These are phyloP conservation scores for Cnemophilus loriae DNA, from an alignment of 2,113 vertebrate species.

Conservation along the genomic window DNA sequence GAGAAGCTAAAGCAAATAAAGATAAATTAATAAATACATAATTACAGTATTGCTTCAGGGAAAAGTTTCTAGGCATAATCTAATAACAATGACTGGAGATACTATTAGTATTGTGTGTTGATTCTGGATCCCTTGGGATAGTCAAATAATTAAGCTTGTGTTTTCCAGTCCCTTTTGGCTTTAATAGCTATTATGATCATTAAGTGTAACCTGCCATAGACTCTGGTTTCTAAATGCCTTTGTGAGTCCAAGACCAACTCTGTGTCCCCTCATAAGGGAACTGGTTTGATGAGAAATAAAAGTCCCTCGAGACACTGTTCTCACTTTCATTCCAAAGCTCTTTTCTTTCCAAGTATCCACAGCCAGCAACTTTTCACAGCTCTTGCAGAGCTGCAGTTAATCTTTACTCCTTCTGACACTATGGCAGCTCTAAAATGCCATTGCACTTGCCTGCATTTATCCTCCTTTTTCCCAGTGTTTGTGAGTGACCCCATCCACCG, in stretches of 20 bases:
- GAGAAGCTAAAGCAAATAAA: background rate
- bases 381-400: background rate
- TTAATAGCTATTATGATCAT: constrained; percentile 10
- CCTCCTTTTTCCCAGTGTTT: background rate
- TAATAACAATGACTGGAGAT: constrained; percentile 14
- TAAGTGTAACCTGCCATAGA: background rate
- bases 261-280: background rate
- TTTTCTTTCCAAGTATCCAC: background rate
- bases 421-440: background rate
- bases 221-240: background rate
- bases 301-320: background rate
- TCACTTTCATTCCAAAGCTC: background rate
- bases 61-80: constrained; percentile 2
- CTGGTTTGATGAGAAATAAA: background rate
- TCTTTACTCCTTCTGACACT: background rate
- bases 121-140: background rate
- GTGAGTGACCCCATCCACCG: background rate
- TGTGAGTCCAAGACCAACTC: background rate
- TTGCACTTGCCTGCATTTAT: background rate
- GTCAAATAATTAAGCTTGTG: constrained; percentile 25
- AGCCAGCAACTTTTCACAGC: background rate
- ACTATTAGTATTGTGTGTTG: background rate
- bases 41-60: constrained; percentile 21
- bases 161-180: constrained; percentile 18
- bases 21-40: constrained; percentile 29